phyloP scores from a whole-genome alignment of 1,140 invertebrate species.

The Vollenhovia emeryi region DNA sequence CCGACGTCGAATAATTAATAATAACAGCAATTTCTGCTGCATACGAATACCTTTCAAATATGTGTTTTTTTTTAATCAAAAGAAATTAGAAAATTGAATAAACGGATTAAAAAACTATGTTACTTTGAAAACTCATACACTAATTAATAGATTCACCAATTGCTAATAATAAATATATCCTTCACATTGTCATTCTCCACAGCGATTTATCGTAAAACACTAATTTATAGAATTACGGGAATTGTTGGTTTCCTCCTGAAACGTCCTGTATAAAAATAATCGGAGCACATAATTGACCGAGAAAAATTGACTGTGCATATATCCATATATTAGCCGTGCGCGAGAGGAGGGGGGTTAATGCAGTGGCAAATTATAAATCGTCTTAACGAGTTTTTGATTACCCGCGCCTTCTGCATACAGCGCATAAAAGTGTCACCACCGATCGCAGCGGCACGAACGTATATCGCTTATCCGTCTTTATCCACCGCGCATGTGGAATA shows the following conservation, averaged over 20 bases:
- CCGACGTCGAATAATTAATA: not conserved
- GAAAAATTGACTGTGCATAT: slow-evolving; percentile 13
- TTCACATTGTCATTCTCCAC: not conserved
- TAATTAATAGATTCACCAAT: not conserved
- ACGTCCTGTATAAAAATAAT: slow-evolving; percentile 11
- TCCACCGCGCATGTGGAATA: slow-evolving; percentile 30
- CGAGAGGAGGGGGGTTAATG: slow-evolving; percentile 55
- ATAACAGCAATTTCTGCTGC: not conserved
- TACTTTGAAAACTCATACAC: not conserved
- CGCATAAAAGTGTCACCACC: slow-evolving; percentile 78
- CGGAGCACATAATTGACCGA: slow-evolving; percentile 10
- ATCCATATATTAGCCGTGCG: not conserved
- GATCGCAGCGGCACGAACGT: slow-evolving; percentile 63
- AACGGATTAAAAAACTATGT: not conserved
- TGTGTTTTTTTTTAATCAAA: not conserved
- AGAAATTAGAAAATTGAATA: not conserved
- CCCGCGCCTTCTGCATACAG: slow-evolving; percentile 65
- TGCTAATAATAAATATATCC: not conserved
- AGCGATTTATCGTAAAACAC: not conserved
- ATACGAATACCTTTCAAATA: not conserved
- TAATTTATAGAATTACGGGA: not conserved
- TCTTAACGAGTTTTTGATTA: slow-evolving; percentile 83
- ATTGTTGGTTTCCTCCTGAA: not conserved
- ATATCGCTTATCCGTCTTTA: slow-evolving; percentile 63
- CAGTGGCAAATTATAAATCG: slow-evolving; percentile 79